Evolutionary conservation across 2,888 invertebrate genomes (phyloP), one percentile per base, ranked within the genome.

Genomic region (Magallana nippona): DNA sequence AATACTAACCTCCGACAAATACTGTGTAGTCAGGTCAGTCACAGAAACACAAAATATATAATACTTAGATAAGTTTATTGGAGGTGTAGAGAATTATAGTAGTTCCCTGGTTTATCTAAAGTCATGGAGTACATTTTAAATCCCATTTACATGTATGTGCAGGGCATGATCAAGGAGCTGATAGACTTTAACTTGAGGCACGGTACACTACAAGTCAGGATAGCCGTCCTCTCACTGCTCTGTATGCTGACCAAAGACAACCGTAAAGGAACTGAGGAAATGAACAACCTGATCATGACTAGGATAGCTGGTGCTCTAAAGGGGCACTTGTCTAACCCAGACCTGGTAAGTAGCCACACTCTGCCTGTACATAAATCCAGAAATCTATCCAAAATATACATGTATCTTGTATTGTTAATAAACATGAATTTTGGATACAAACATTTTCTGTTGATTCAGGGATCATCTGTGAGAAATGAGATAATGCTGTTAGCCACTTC

Each of bases 181-280:
- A 97, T 98, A 19, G 97, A 97, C 92, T 97, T 98, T 93, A 98
- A 98, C 95, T 95, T 98, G 91, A 96, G 98, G 17, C 96, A 97
- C 84, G 98, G 98, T 15, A 97, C 97, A 2, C 87, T 93, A 55
- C 94, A 96, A 95, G 92, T 94, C 22, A 97, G 98, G 92, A 97
- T 97, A 91, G 98, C 98, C 94, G 98, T 98, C 0, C 96, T 98
- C 58, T 96, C 97, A 87, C 95, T 98, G 83, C 95, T 98, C 71
- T 98, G 98, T 91, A 95, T 98, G 56, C 96, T 98, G 81, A 98
- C 98, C 0, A 96, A 97, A 86, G 98, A 98, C 94, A 98, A 98
- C 94, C 95, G 96, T 17, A 95, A 96, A 10, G 97, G 97, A 0
- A 98, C 97, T 0, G 96, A 97, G 90, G 96, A 97, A 89, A 96